Conservation (phyloP, 2,888 invertebrate species). For the Tachystola acroxantha region DNA sequence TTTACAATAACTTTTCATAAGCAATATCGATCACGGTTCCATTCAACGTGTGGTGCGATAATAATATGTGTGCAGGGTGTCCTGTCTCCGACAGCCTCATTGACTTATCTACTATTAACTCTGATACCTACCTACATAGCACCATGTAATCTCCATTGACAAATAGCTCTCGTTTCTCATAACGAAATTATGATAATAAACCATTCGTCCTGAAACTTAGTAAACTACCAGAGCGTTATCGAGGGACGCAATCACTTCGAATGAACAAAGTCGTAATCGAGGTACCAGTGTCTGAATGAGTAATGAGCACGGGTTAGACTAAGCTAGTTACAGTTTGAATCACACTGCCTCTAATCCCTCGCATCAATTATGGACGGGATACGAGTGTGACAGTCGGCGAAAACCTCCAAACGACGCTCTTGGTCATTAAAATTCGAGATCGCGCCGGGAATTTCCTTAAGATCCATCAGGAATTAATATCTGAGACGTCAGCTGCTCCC, state of each 20-base stretch:
- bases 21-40: no score
- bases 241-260: constrained; percentile 45
- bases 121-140: no score
- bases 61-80: no score
- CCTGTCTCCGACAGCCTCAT: no score
- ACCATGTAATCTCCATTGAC: constrained; percentile 23
- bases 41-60: no score
- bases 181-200: constrained; percentile 37
- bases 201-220: constrained; percentile 45
- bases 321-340: constrained; percentile 51
- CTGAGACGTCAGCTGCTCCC: constrained; percentile 58
- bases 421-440: constrained; percentile 46
- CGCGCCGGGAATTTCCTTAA: constrained; percentile 33
- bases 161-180: constrained; percentile 23
- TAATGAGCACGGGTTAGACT: constrained; percentile 47
- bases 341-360: constrained; percentile 44
- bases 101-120: no score
- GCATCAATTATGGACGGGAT: constrained; percentile 54
- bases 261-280: constrained; percentile 52
- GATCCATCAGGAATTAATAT: constrained; percentile 67
- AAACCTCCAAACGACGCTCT: constrained; percentile 2
- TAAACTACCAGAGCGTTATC: constrained; percentile 40
- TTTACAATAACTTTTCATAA: no score
- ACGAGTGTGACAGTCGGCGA: constrained; percentile 39
- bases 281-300: constrained; percentile 44